Evolutionary conservation across 2,888 invertebrate genomes (phyloP), one percentile per base, ranked within the genome.

Genomic region (Melanotus villosus): DNA sequence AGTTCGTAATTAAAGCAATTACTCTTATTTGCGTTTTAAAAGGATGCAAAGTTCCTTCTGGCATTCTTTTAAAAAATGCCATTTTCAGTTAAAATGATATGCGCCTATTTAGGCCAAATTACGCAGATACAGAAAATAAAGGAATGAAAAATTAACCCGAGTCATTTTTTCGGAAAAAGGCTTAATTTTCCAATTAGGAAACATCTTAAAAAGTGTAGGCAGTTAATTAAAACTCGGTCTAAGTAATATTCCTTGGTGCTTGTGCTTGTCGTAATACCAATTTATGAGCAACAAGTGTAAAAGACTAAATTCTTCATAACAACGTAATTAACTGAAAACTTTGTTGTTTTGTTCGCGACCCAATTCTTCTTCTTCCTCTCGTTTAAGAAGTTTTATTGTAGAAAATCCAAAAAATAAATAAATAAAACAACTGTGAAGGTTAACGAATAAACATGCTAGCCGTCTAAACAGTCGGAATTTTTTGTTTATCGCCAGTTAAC

Each of bases 251-350:
- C 23, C 23, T 23, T 10, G n/a, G 12, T n/a, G 5, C 12, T n/a
- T 23, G n/a, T 18, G 2, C 4, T 23, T 47, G 47, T 47, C 6
- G 12, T 23, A 47, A 23, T 47, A 19, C 6, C 23, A 47, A 47
- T 21, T 47, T 47, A 21, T 23, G 23, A 47, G 23, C 47, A 47
- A 47, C 47, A 47, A 26, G 45, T 45, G 45, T 45, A 45, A 21
- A 45, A 45, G 45, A 45, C 21, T 19, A 21, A 43, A n/a, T 45
- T 45, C 12, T 12, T 47, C n/a, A 23, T 26, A 47, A 47, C 12
- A 26, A 47, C 23, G 12, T 23, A 21, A 47, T 47, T 21, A 47
- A 47, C n/a, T 6, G 12, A 5, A 14, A 47, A 26, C 47, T 47
- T 47, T 12, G 19, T 6, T 4, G 23, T n/a, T 47, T 14, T 12